phyloP scores from a whole-genome alignment of 2,113 vertebrate genomes.

The Psittacula cyanocephala region DNA sequence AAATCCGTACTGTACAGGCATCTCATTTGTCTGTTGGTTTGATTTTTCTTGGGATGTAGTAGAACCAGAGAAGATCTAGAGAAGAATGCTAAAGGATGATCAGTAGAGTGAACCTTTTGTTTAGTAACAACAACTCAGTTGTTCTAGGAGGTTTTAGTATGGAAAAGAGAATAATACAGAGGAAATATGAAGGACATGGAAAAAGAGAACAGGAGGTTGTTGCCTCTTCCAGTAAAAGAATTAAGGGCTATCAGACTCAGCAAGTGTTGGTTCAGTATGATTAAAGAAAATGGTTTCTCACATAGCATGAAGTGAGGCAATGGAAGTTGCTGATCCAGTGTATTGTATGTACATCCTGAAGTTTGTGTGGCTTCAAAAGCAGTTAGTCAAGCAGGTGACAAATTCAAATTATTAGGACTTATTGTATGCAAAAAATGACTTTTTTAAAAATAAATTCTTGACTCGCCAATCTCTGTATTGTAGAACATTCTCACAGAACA shows the following conservation, averaged over 20 bases:
- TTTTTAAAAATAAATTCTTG: background rate
- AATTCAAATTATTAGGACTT: background rate
- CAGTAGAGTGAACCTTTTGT: background rate
- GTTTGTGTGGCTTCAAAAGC: background rate
- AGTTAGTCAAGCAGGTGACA: background rate
- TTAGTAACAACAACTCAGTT: background rate
- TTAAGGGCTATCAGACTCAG: background rate
- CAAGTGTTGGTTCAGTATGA: background rate
- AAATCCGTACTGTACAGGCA: background rate
- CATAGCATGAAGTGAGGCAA: background rate
- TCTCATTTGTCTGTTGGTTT: background rate
- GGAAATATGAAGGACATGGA: background rate
- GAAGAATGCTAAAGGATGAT: background rate
- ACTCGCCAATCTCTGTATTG: background rate
- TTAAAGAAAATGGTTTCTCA: background rate
- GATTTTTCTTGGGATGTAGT: fast-evolving
- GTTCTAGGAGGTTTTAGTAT: background rate
- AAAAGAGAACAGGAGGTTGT: background rate
- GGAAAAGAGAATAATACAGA: background rate
- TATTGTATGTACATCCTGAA: background rate
- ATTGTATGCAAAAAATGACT: background rate
- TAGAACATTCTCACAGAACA: background rate
- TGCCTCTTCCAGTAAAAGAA: background rate
- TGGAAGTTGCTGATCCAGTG: background rate
- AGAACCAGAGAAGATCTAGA: background rate